These are phyloP conservation scores for Larimichthys crocea DNA, from an alignment of 2,113 vertebrate species.

Conservation along the genomic window DNA sequence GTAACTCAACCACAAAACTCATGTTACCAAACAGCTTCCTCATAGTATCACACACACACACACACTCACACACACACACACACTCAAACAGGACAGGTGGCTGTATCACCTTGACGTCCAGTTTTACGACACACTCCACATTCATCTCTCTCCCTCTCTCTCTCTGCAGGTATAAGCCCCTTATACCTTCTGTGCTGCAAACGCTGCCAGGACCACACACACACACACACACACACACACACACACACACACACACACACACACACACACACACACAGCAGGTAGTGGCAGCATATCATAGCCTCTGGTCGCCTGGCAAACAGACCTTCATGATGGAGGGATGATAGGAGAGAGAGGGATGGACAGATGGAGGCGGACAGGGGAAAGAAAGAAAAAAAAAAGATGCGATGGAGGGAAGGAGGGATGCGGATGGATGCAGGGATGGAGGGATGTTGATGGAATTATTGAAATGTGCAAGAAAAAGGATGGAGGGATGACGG, in stretches of 20 bases:
- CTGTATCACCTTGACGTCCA: constrained; percentile 67
- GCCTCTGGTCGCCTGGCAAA: constrained; percentile 68
- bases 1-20: constrained; percentile 37
- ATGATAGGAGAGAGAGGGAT: constrained; percentile 31
- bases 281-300: constrained; percentile 68
- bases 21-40: constrained; percentile 50
- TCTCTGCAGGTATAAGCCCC: constrained; percentile 78
- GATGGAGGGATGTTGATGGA: not conserved
- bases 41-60: constrained; percentile 4
- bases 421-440: constrained; percentile 13
- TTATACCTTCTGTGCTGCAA: constrained; percentile 77
- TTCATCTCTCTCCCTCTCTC: constrained; percentile 20
- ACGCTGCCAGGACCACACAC: constrained; percentile 71
- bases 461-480: not conserved
- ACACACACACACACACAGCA: constrained; percentile 51
- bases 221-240: constrained; percentile 35
- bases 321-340: constrained; percentile 45
- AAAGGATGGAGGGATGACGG: constrained; percentile 1
- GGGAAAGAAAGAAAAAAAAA: not conserved
- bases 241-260: constrained; percentile 27
- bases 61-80: constrained; percentile 1
- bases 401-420: constrained; percentile 10
- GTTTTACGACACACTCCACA: constrained; percentile 48
- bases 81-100: constrained; percentile 65
- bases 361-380: constrained; percentile 57